Evolutionary conservation across 2,888 invertebrate species (phyloP).

Genomic region (Monoplex corrugatus): DNA sequence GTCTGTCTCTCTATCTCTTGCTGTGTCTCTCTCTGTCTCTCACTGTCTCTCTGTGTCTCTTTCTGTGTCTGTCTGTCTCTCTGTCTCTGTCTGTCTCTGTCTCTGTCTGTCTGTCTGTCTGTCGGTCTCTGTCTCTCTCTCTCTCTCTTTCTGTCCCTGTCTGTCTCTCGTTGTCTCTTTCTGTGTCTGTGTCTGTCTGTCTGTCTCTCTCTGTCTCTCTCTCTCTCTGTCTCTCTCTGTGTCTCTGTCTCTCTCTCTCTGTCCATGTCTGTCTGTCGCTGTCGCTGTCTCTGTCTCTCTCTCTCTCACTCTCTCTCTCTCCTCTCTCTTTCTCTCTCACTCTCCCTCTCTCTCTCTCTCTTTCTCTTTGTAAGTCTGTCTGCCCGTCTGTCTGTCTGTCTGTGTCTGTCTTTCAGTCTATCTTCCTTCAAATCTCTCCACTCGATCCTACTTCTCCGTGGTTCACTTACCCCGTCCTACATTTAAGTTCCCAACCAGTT

Average conservation of each 20-base stretch:
- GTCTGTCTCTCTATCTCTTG: too few species aligned
- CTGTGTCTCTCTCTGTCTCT: neutral
- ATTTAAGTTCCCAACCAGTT: too few species aligned
- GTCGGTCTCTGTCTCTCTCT: neutral
- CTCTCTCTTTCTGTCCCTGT: neutral
- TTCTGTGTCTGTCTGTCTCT: neutral
- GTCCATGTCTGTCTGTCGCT: neutral
- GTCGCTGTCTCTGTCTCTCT: neutral
- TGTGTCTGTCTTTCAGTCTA: neutral
- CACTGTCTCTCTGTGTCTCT: neutral
- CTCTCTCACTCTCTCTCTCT: neutral
- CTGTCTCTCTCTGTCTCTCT: constrained; percentile 11
- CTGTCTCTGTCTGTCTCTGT: neutral
- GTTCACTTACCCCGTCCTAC: too few species aligned
- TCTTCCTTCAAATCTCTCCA: neutral
- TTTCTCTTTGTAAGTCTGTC: neutral
- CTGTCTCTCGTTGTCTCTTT: neutral
- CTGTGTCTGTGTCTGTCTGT: neutral
- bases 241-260: neutral
- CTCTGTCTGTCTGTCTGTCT: neutral
- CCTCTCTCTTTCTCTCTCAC: neutral
- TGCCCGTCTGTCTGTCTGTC: neutral
- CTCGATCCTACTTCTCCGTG: too few species aligned
- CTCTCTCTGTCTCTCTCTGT: neutral
- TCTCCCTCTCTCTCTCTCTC: constrained; percentile 9